Percentiles rank a stretch among this genome's conserved stretches.
Conservation (phyloP, 2,888 invertebrate genomes). For the Leptopilina syphax region DNA sequence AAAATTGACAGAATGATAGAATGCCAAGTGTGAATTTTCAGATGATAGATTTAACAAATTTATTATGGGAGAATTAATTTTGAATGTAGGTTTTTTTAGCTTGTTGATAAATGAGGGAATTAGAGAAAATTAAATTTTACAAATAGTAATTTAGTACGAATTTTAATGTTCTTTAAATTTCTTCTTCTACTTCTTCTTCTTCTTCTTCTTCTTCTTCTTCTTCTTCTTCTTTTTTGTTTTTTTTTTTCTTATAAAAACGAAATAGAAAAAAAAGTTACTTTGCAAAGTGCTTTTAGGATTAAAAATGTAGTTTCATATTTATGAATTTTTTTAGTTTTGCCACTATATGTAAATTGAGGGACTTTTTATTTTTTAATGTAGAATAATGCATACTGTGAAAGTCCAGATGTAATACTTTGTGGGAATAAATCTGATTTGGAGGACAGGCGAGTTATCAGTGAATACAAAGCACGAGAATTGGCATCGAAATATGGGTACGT, state of each 20-base stretch:
- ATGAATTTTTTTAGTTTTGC: background rate
- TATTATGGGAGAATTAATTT: no score
- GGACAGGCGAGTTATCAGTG: slow-evolving; percentile 87
- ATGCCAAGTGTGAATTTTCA: slow-evolving; percentile 46
- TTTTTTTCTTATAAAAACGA: no score
- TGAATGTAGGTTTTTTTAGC: no score
- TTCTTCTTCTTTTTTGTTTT: no score
- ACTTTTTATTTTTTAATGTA: slow-evolving; percentile 67
- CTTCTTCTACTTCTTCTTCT: no score
- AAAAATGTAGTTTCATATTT: background rate
- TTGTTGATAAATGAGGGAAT: no score
- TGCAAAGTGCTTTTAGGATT: no score
- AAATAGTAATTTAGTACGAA: no score
- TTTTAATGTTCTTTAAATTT: no score
- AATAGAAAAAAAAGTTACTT: no score
- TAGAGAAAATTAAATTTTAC: no score
- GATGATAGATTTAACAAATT: slow-evolving; percentile 2
- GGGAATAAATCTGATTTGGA: slow-evolving; percentile 97
- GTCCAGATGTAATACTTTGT: slow-evolving; percentile 95
- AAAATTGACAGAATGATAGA: slow-evolving; percentile 12
- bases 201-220: no score
- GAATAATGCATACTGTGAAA: slow-evolving; percentile 92
- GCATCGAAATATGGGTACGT: slow-evolving; percentile 89
- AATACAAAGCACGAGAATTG: slow-evolving; percentile 87
- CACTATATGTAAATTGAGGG: background rate